These are phyloP conservation scores for Gymnocypris eckloni DNA, from an alignment of 2,797 vertebrate genomes.

Conservation along the genomic window DNA sequence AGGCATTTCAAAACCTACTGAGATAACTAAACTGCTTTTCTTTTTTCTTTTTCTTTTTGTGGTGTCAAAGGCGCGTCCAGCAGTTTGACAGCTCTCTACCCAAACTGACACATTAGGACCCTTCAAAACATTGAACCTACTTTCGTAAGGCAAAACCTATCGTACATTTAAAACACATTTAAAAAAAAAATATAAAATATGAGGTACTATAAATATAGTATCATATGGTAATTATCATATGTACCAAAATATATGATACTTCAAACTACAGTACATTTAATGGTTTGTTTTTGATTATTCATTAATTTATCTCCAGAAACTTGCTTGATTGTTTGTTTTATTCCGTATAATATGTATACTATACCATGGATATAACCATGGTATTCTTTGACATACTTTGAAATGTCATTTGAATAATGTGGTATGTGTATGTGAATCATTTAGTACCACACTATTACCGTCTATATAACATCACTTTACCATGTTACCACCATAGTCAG, in stretches of 20 bases:
- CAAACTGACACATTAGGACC: background rate
- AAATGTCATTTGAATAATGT: background rate
- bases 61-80: background rate
- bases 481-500: background rate
- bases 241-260: background rate
- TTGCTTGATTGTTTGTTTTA: background rate
- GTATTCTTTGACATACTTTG: background rate
- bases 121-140: background rate
- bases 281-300: background rate
- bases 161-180: no score
- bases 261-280: background rate
- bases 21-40: background rate
- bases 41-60: background rate
- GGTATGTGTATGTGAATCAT: background rate
- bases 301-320: background rate
- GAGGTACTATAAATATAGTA: background rate
- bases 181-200: background rate
- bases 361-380: background rate
- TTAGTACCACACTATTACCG: background rate
- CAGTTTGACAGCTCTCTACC: background rate
- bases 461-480: background rate
- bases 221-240: background rate
- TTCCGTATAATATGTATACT: background rate
- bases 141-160: no score
- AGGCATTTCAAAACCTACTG: background rate